A percentile compares a stretch with the other conserved stretches of the same genome.
These are phyloP conservation scores for Drosophila mauritiana DNA, from an alignment of 1,140 invertebrate species.

Conservation along the genomic window DNA sequence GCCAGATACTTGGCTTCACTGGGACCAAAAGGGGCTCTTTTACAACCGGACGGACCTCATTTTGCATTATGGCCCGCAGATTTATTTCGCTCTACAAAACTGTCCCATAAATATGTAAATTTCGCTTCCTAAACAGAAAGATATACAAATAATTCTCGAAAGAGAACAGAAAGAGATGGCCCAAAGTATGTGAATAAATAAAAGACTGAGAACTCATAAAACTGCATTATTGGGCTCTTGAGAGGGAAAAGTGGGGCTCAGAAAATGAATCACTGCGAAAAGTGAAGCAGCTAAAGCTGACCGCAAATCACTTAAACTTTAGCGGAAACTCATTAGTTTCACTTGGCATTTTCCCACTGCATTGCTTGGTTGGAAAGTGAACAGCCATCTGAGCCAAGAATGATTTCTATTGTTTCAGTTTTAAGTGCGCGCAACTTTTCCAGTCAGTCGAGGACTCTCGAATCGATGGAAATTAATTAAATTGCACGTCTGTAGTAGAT, in stretches of 20 bases:
- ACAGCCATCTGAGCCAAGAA: constrained; percentile 28
- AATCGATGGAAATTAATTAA: constrained; percentile 46
- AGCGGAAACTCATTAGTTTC: constrained; percentile 73
- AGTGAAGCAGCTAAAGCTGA: constrained; percentile 21
- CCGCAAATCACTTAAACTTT: constrained; percentile 70
- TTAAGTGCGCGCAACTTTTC: constrained; percentile 18
- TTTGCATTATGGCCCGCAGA: constrained; percentile 66
- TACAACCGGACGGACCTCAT: constrained; percentile 61
- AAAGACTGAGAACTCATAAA: constrained; percentile 57
- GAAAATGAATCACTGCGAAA: constrained; percentile 18
- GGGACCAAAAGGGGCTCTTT: constrained; percentile 36
- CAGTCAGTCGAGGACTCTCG: constrained; percentile 3
- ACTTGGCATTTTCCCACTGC: constrained; percentile 21
- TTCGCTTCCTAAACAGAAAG: constrained; percentile 32
- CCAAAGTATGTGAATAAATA: constrained; percentile 50
- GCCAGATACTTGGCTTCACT: constrained; percentile 56
- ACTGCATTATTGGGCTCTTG: constrained; percentile 58
- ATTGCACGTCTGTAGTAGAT: constrained; percentile 29
- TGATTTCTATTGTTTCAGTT: constrained; percentile 24
- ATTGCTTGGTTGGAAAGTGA: constrained; percentile 13
- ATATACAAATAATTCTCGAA: constrained; percentile 38
- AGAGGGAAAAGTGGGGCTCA: constrained; percentile 20
- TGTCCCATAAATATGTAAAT: constrained; percentile 82
- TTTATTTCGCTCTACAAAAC: constrained; percentile 69
- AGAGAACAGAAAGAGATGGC: constrained; percentile 15